Evolutionary conservation across 2,113 vertebrate genomes (phyloP).

Genomic region (Odontesthes bonariensis): DNA sequence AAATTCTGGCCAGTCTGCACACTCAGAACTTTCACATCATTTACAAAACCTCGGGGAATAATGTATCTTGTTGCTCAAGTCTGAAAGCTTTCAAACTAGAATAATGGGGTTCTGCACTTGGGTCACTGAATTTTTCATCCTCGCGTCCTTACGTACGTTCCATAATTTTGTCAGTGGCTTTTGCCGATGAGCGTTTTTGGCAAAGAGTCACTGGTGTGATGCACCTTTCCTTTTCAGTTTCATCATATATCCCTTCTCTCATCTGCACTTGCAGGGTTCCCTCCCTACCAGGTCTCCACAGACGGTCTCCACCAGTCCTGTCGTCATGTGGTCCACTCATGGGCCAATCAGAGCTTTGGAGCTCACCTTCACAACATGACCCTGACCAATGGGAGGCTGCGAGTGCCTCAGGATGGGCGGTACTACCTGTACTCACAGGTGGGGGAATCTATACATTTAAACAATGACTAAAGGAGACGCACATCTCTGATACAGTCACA

Average conservation of each 20-base stretch:
- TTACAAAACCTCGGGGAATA: neutral
- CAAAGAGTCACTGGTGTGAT: neutral
- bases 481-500: neutral
- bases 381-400: constrained; percentile 85
- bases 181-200: constrained; percentile 3
- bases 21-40: neutral
- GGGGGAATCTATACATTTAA: too few species aligned
- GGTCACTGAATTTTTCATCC: constrained; percentile 1
- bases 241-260: neutral
- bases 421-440: constrained; percentile 92
- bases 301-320: constrained; percentile 88
- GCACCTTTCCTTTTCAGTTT: neutral
- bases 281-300: constrained; percentile 47
- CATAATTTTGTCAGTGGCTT: neutral
- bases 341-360: constrained; percentile 85
- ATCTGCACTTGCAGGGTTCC: constrained; percentile 27
- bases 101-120: neutral
- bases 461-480: neutral
- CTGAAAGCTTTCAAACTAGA: neutral
- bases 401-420: constrained; percentile 86
- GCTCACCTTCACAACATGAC: constrained; percentile 90
- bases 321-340: constrained; percentile 84
- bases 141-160: neutral
- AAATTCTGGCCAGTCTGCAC: neutral
- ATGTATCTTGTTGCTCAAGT: constrained; percentile 1